These are phyloP conservation scores for Tangara arthus DNA, from an alignment of 2,797 vertebrate species.

Conservation along the genomic window DNA sequence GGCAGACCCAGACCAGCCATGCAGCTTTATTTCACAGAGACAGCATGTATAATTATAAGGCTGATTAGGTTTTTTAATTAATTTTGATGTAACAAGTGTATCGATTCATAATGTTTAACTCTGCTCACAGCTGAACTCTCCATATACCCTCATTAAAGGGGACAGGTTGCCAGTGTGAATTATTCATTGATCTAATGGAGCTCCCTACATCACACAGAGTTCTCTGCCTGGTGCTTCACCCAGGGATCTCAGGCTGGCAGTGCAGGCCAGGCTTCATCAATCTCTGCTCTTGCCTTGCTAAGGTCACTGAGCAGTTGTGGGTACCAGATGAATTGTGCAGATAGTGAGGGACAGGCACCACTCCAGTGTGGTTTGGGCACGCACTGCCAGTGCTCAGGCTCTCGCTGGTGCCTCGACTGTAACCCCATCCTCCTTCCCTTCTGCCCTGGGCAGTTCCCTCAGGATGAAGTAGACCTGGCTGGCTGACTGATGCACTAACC, in stretches of 20 bases:
- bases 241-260: not conserved
- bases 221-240: not conserved
- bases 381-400: not conserved
- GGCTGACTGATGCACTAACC: not conserved
- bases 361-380: not conserved
- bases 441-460: not conserved
- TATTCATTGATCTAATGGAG: not conserved
- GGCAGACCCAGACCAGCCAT: not conserved
- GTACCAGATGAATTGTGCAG: not conserved
- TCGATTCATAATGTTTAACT: not conserved
- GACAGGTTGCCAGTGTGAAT: not conserved
- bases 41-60: conserved; percentile 15
- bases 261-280: not conserved
- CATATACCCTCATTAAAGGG: not conserved
- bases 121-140: not conserved
- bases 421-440: not conserved
- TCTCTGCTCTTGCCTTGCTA: not conserved
- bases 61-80: conserved; percentile 43
- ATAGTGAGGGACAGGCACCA: not conserved
- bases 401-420: not conserved
- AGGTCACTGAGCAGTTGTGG: not conserved
- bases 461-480: not conserved
- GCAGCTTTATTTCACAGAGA: not conserved
- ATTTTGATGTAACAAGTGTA: conserved; percentile 14
- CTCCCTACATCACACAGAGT: not conserved